Percentiles rank a stretch among this genome's conserved stretches.
These are phyloP conservation scores for Stegostoma tigrinum DNA, from an alignment of 2,113 vertebrate genomes.

Conservation along the genomic window DNA sequence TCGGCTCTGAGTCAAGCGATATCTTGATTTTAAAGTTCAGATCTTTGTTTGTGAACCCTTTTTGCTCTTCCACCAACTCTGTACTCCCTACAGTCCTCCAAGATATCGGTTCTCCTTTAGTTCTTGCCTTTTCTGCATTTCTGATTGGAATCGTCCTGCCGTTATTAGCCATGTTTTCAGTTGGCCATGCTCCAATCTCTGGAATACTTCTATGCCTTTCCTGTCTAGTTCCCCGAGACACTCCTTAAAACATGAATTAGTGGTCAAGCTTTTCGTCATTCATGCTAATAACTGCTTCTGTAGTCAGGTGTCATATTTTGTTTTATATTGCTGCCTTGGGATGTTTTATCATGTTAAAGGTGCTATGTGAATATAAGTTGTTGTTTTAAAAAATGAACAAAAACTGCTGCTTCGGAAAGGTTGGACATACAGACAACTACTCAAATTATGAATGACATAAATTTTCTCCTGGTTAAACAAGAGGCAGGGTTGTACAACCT, in stretches of 20 bases:
- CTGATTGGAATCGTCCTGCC: neutral
- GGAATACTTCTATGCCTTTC: too few species aligned
- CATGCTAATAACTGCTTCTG: too few species aligned
- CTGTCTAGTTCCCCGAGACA: too few species aligned
- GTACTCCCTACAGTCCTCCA: neutral
- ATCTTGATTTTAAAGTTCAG: neutral
- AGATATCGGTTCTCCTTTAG: neutral
- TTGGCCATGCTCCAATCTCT: neutral
- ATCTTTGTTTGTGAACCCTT: neutral
- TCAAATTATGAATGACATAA: neutral
- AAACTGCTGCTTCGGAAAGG: neutral
- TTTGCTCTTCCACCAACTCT: neutral
- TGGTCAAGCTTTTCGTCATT: too few species aligned
- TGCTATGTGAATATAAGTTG: too few species aligned
- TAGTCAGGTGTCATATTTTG: too few species aligned
- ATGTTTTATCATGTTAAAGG: too few species aligned
- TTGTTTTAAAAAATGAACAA: neutral
- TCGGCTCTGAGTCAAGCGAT: too few species aligned
- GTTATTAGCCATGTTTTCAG: neutral
- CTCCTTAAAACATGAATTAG: too few species aligned
- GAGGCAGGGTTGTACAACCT: neutral
- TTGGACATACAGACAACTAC: neutral
- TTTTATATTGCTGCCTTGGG: too few species aligned
- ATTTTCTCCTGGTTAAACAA: neutral
- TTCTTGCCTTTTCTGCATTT: neutral